Evolutionary conservation across 2,888 invertebrate species (phyloP).

Genomic region (Platynereis dumerilii): DNA sequence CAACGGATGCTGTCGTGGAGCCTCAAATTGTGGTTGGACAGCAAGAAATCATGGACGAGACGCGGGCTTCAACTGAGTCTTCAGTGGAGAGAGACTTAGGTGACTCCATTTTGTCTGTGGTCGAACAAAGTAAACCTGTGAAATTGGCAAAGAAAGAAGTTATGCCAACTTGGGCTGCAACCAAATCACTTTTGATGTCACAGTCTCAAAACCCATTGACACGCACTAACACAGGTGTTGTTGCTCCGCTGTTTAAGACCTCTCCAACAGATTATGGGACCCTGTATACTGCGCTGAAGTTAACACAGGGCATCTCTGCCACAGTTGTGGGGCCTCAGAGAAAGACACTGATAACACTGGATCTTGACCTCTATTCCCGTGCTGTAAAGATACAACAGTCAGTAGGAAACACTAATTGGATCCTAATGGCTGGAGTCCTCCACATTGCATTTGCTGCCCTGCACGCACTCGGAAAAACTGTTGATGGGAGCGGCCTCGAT

Average conservation of each 20-base stretch:
- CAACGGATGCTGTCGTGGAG: neutral
- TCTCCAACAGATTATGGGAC: no score
- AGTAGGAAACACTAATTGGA: constrained; percentile 27
- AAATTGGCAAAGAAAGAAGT: constrained; percentile 11
- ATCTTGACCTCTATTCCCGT: constrained; percentile 25
- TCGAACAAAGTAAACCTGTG: neutral
- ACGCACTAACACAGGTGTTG: no score
- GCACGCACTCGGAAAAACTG: constrained; percentile 31
- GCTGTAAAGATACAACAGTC: constrained; percentile 24
- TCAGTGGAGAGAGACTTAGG: neutral
- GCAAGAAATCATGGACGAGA: neutral
- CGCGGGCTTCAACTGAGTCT: neutral
- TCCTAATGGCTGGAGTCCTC: constrained; percentile 12
- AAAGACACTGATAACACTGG: constrained; percentile 20
- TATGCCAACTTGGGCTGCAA: no score
- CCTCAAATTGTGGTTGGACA: neutral
- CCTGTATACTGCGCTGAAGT: no score
- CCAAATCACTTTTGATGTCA: constrained; percentile 21
- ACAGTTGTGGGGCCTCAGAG: constrained; percentile 26
- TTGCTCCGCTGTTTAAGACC: no score
- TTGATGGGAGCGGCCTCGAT: constrained; percentile 26
- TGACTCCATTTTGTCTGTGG: neutral
- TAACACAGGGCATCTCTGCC: no score
- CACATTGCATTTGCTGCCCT: constrained; percentile 30
- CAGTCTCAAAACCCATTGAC: no score